Conservation (phyloP, 2,113 vertebrate species). For the Crotalus tigris region DNA sequence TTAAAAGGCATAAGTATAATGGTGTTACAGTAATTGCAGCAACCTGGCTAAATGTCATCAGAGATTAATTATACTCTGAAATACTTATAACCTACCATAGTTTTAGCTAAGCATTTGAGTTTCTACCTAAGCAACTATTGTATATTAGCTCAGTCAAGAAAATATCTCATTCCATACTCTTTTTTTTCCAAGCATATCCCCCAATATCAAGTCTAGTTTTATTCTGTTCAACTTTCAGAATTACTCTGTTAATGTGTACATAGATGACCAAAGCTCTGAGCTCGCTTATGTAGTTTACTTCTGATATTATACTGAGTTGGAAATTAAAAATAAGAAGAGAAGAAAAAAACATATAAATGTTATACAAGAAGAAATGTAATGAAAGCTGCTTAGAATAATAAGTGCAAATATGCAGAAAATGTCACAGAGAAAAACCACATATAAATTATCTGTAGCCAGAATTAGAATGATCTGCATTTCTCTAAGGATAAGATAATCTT, state of each 20-base stretch:
- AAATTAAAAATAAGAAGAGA: not conserved
- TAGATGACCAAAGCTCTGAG: not conserved
- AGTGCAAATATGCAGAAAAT: not conserved
- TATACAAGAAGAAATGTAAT: not conserved
- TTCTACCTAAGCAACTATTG: not conserved
- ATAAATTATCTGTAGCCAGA: not conserved
- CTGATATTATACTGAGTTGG: not conserved
- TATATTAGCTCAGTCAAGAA: slow-evolving; percentile 10
- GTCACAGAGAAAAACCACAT: not conserved
- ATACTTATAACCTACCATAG: slow-evolving; percentile 1
- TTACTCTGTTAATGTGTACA: not conserved
- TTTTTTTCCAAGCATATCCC: not conserved
- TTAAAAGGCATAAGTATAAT: not conserved
- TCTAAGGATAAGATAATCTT: not conserved
- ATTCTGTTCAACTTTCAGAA: not conserved
- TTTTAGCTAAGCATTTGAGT: not conserved
- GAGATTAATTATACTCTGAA: not conserved
- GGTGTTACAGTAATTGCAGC: not conserved
- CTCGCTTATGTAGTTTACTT: not conserved
- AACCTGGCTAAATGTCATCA: not conserved
- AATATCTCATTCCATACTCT: not conserved
- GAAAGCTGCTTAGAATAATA: not conserved
- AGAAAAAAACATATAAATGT: not conserved
- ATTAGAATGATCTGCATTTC: not conserved
- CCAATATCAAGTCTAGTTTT: not conserved